These are phyloP conservation scores for Salvelinus fontinalis DNA, from an alignment of 2,113 vertebrate species.

Conservation along the genomic window DNA sequence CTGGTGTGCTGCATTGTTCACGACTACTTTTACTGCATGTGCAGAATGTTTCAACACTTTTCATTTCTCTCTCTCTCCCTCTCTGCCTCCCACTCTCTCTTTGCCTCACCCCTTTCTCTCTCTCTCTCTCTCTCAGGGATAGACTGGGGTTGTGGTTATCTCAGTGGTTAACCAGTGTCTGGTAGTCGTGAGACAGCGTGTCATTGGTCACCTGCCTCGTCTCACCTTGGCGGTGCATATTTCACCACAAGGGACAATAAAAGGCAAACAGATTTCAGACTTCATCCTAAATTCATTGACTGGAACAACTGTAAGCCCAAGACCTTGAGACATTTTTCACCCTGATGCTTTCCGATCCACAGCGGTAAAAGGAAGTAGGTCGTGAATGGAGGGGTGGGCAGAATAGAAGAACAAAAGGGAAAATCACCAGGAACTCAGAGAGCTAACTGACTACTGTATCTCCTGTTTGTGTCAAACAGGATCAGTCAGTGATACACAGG, in stretches of 20 bases:
- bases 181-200: conserved; percentile 60
- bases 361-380: conserved; percentile 73
- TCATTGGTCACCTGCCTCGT: conserved; percentile 70
- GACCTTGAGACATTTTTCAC: conserved; percentile 78
- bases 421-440: conserved; percentile 23
- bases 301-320: conserved; percentile 79
- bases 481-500: neutral
- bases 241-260: conserved; percentile 74
- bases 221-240: conserved; percentile 74
- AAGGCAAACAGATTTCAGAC: conserved; percentile 76
- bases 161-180: conserved; percentile 66
- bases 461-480: conserved; percentile 47
- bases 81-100: conserved; percentile 27
- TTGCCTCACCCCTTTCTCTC: too few relatives aligned
- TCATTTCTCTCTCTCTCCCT: too few relatives aligned
- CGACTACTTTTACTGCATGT: too few relatives aligned
- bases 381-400: conserved; percentile 6
- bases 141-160: conserved; percentile 44
- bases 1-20: neutral
- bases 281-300: conserved; percentile 76
- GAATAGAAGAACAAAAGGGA: conserved; percentile 9
- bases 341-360: conserved; percentile 70
- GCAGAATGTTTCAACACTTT: too few relatives aligned
- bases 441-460: conserved; percentile 41
- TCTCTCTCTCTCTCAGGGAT: conserved; percentile 44